Conservation (phyloP, 2,888 invertebrate species). For the Cotesia congregata region DNA sequence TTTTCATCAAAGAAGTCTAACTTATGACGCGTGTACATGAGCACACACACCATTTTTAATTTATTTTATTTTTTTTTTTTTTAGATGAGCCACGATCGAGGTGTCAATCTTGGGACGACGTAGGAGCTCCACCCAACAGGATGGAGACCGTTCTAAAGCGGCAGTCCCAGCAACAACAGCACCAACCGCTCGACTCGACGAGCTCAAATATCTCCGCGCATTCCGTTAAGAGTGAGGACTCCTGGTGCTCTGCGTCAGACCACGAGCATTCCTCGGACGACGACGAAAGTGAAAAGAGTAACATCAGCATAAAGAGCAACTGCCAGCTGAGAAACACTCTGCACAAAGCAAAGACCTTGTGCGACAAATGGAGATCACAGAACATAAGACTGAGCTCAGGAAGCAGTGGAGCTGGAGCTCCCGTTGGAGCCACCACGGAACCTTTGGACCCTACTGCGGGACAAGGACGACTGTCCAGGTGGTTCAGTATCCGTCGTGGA, state of each 20-base stretch:
- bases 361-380: slow-evolving; percentile 80
- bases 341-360: slow-evolving; percentile 85
- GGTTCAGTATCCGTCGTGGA: slow-evolving; percentile 90
- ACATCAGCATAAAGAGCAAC: slow-evolving; percentile 76
- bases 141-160: slow-evolving; percentile 52
- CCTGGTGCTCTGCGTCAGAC: slow-evolving; percentile 78
- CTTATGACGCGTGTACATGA: too few species aligned
- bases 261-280: slow-evolving; percentile 77
- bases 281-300: slow-evolving; percentile 76
- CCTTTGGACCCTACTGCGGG: slow-evolving; percentile 74
- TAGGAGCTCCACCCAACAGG: slow-evolving; percentile 59
- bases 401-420: neutral
- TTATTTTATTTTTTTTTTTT: slow-evolving; percentile 49
- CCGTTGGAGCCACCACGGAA: slow-evolving; percentile 49
- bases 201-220: slow-evolving; percentile 64
- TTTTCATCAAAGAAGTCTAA: too few species aligned
- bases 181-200: slow-evolving; percentile 62
- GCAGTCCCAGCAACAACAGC: slow-evolving; percentile 54
- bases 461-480: slow-evolving; percentile 82
- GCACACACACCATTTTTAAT: too few species aligned
- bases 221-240: slow-evolving; percentile 74
- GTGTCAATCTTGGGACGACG: slow-evolving; percentile 85
- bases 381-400: slow-evolving; percentile 61
- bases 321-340: slow-evolving; percentile 85
- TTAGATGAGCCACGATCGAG: slow-evolving; percentile 85